Base-by-base conservation (phyloP, 1,140 invertebrate species). In the Psilanteris sp. region DNA sequence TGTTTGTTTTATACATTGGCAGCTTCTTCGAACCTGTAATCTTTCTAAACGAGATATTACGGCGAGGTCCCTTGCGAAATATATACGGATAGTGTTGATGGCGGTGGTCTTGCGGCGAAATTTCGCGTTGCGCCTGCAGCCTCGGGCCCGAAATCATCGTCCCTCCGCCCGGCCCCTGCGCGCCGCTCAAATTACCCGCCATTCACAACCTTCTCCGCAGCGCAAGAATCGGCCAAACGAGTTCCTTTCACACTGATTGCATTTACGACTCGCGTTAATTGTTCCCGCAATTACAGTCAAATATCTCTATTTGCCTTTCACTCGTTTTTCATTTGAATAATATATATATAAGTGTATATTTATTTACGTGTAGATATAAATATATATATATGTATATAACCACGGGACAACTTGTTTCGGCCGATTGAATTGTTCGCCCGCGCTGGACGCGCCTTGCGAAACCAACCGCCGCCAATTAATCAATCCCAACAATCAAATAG, bases 1-100 rank as follows among this genome's bases (percentile, higher is more conserved):
- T 89, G 87, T 88, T 89, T 88, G 89, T 89, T 89, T 89, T 89
- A 89, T 89, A 88, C 87, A 88, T 88, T 88, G 86, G 87, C 86
- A 88, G 86, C 82, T 85, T 87, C 85, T 86, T 83, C 86, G 82
- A 88, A 89, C 87, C 87, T 88, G 86, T 88, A 88, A 88, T 88
- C 85, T 88, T 87, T 88, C 86, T 88, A 88, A 88, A 88, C 87
- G 87, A 88, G 87, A 88, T 88, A 88, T 88, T 88, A 87, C 85
- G 79, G 67, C 68, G 74, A 74, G 75, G 66, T 15, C 59, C 59
- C 46, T 74, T 66, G 66, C 64, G 66, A 78, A 74, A 78, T 66
- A 46, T 62, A 72, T 70, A 71, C 61, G 52, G 59, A 67, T 64
- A 54, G 59, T 59, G 64, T 52, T 48, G 54, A 64, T 66, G 55